Conservation (phyloP, 1,140 invertebrate genomes). For the Phortica variegata region DNA sequence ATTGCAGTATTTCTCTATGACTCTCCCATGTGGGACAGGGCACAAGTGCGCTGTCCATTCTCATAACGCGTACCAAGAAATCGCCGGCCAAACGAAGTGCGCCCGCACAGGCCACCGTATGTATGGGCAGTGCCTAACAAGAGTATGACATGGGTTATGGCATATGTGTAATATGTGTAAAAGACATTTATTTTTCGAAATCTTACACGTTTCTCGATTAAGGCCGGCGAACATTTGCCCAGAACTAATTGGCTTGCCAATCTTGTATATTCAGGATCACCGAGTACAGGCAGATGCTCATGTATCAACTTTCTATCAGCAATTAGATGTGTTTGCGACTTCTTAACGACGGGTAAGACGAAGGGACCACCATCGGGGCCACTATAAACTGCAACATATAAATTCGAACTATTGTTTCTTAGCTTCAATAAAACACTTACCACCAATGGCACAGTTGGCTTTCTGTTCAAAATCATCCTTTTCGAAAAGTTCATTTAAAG, state of each 20-base stretch:
- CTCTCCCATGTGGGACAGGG: slow-evolving; percentile 96
- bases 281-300: slow-evolving; percentile 91
- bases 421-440: no score
- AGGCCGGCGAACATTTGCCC: slow-evolving; percentile 72
- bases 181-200: no score
- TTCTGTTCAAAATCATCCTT: no score
- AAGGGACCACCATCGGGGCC: no score
- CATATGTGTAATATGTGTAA: no score
- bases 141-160: not conserved
- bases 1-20: slow-evolving; percentile 88
- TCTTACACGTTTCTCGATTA: slow-evolving; percentile 68
- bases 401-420: no score
- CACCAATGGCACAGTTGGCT: no score
- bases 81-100: slow-evolving; percentile 85
- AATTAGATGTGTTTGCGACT: slow-evolving; percentile 9
- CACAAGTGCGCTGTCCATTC: slow-evolving; percentile 80
- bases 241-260: slow-evolving; percentile 82
- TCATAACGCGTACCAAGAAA: slow-evolving; percentile 82
- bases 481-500: no score
- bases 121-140: slow-evolving; percentile 57
- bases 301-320: slow-evolving; percentile 71
- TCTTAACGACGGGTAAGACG: slow-evolving; percentile 79
- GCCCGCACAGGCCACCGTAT: slow-evolving; percentile 93
- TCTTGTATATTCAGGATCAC: slow-evolving; percentile 74
- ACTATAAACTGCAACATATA: no score